Evolutionary conservation across 2,888 invertebrate species (phyloP).

Genomic region (Tuberolachnus salignus): DNA sequence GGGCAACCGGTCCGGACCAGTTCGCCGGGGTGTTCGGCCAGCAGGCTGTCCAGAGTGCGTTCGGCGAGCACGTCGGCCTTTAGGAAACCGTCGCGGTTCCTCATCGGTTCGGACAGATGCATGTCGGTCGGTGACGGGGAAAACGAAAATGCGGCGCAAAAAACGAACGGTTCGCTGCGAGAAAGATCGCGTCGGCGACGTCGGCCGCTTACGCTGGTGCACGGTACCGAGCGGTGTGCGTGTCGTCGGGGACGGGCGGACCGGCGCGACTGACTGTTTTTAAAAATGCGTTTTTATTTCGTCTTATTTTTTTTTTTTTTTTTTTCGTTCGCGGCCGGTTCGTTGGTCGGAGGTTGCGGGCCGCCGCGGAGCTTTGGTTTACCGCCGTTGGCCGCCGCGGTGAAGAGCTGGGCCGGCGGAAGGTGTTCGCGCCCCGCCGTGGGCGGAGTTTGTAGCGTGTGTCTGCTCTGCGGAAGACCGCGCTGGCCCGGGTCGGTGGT

Average conservation of each 20-base stretch:
- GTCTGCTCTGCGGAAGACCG: conserved; percentile 51
- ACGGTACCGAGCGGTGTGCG: conserved; percentile 19
- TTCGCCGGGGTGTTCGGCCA: conserved; percentile 91
- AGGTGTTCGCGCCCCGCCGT: conserved; percentile 38
- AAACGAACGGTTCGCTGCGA: background rate
- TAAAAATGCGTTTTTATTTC: conserved; percentile 39
- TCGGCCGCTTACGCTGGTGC: background rate
- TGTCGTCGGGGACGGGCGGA: conserved; percentile 45
- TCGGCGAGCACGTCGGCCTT: conserved; percentile 84
- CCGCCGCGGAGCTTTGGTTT: conserved; percentile 53
- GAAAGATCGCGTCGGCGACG: background rate
- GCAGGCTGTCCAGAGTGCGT: conserved; percentile 79
- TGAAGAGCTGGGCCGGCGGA: conserved; percentile 40
- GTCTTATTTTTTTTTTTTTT: background rate
- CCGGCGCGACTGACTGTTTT: conserved; percentile 52
- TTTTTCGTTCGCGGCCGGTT: conserved; percentile 35
- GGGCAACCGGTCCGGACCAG: conserved; percentile 94
- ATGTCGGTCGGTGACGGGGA: conserved; percentile 47
- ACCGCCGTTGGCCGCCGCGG: conserved; percentile 40
- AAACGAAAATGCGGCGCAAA: background rate
- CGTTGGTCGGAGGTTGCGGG: conserved; percentile 54
- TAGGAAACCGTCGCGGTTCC: conserved; percentile 62
- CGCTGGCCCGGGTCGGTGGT: conserved; percentile 44
- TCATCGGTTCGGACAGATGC: conserved; percentile 58
- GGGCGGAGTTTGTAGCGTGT: conserved; percentile 48